Conservation (phyloP, 2,797 vertebrate genomes). For the Ctenochaetus hawaiiensis region DNA sequence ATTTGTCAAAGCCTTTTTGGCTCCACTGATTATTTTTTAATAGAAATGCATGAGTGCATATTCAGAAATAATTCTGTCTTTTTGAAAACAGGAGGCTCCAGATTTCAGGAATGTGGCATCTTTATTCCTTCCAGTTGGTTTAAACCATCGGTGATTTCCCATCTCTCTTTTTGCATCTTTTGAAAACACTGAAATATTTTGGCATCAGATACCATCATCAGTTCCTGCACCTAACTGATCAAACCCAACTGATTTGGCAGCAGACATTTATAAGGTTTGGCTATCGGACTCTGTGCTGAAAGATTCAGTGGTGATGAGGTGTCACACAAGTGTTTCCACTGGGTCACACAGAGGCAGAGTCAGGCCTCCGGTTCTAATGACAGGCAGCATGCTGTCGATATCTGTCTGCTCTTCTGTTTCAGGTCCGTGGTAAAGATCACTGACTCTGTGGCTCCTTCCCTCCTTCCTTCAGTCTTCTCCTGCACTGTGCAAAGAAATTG, state of each 20-base stretch:
- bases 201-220: constrained; percentile 2
- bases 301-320: constrained; percentile 43
- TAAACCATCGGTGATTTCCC: constrained; percentile 29
- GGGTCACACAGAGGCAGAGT: constrained; percentile 43
- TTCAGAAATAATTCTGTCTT: constrained; percentile 19
- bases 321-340: constrained; percentile 42
- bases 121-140: constrained; percentile 29
- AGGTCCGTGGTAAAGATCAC: constrained; percentile 70
- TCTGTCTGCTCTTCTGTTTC: constrained; percentile 65
- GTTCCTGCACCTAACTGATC: constrained; percentile 13
- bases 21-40: constrained; percentile 48
- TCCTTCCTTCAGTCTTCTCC: constrained; percentile 60
- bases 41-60: constrained; percentile 48
- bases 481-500: constrained; percentile 75
- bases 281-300: constrained; percentile 42
- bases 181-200: constrained; percentile 29
- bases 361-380: constrained; percentile 54
- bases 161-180: constrained; percentile 4
- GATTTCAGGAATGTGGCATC: constrained; percentile 53
- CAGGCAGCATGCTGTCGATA: constrained; percentile 58
- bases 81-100: constrained; percentile 36
- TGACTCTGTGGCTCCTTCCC: constrained; percentile 63
- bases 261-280: constrained; percentile 17
- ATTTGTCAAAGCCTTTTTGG: constrained; percentile 61
- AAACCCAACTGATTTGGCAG: constrained; percentile 15